phyloP scores from a whole-genome alignment of 2,888 invertebrate species.

The Scaptomyza polygonia region DNA sequence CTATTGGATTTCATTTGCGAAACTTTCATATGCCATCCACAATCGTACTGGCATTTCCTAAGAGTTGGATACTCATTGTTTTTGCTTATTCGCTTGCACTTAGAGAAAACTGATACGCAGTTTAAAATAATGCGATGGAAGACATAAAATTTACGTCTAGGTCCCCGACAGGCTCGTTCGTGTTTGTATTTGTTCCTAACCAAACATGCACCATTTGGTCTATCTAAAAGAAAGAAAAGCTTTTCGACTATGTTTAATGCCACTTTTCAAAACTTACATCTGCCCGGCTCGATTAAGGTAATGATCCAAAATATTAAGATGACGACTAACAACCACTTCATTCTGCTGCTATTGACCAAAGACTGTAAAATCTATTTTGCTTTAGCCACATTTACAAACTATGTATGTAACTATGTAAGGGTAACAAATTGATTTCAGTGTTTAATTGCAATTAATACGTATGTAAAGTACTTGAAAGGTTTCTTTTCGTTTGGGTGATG shows the following conservation, averaged over 20 bases:
- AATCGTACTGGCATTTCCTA: conserved; percentile 17
- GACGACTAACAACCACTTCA: conserved; percentile 28
- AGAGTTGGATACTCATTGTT: conserved; percentile 38
- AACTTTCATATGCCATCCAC: conserved; percentile 36
- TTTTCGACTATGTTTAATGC: neutral
- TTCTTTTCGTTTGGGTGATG: conserved; percentile 1
- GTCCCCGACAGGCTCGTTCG: conserved; percentile 23
- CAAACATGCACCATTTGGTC: conserved; percentile 35
- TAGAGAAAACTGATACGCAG: conserved; percentile 42
- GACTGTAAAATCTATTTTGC: conserved; percentile 2
- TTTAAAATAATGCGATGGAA: conserved; percentile 52
- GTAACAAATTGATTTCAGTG: conserved; percentile 31
- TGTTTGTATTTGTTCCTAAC: conserved; percentile 38
- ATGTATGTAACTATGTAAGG: conserved; percentile 1
- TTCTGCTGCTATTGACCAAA: conserved; percentile 1
- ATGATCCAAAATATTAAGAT: conserved; percentile 20
- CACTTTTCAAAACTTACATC: conserved; percentile 21
- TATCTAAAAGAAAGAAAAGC: conserved; percentile 10
- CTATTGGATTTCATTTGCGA: no score
- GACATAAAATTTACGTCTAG: conserved; percentile 37
- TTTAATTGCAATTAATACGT: conserved; percentile 8
- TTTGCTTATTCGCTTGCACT: conserved; percentile 9
- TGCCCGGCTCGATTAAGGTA: neutral
- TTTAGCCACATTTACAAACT: no score
- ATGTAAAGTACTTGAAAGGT: conserved; percentile 24